Evolutionary conservation across 2,113 vertebrate genomes (phyloP), one percentile per base, ranked within the genome.

Genomic region (Cyprinodon variegatus): DNA sequence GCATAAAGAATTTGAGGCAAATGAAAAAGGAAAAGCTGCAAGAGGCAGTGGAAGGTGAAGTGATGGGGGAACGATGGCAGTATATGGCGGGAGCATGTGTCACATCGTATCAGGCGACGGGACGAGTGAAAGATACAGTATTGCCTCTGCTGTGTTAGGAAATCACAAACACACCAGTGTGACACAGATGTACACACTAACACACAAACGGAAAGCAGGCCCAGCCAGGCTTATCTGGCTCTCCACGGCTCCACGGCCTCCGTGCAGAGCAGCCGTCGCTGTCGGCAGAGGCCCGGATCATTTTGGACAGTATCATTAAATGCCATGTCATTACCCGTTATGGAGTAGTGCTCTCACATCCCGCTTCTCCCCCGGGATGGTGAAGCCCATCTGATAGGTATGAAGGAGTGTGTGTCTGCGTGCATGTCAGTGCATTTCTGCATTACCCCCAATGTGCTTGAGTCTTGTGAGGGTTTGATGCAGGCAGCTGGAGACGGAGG

Each of bases 271-370:
- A 90, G 88, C 82, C 77, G 96, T 96, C 95, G 95, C 95, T 96
- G 92, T 96, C 96, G 95, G 93, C 93, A 87, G 94, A 86, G 92
- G 93, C 94, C 91, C 86, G 96, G 95, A 99, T 99, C 96, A 95
- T 96, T 97, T 95, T 96, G 96, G 97, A 99, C 98, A 99, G 97
- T 97, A 97, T 98, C 97, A 98, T 99, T 99, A 99, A 98, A 98
- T 96, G 96, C 96, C 96, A 96, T 94, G 97, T 99, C 97, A 96
- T 97, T 97, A 96, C 95, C 95, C 95, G 97, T 99, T 99, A 98
- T 95, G 95, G 97, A 97, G 96, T 94, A 95, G 94, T 95, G 94
- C 96, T 94, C 95, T 94, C 91, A 95, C 95, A 95, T 93, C 94
- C 91, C 92, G 79, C 62, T 86, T 92, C 94, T 94, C 96, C 94